phyloP scores from a whole-genome alignment of 2,797 vertebrate genomes.

The Botia kubotai region DNA sequence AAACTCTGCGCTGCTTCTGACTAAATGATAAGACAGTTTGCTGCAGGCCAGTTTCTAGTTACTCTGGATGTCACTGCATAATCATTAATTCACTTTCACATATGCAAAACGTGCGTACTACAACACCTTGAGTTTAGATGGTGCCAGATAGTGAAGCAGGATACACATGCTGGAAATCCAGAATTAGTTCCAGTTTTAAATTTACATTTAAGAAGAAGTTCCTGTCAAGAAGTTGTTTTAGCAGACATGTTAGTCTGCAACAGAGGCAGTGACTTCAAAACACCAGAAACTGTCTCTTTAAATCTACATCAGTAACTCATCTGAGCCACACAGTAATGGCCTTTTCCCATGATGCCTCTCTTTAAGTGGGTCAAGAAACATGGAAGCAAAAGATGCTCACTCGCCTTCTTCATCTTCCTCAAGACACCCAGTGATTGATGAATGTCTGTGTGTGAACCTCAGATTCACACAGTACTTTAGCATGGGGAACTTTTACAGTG shows the following conservation, averaged over 20 bases:
- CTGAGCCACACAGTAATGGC: conserved; percentile 28
- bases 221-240: not conserved
- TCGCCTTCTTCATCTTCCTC: not conserved
- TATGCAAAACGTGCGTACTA: too few relatives aligned
- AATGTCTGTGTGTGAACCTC: conserved; percentile 31
- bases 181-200: not conserved
- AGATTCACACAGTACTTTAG: not conserved
- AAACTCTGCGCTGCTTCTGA: too few relatives aligned
- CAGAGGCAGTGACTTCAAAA: not conserved
- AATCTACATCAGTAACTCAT: conserved; percentile 53
- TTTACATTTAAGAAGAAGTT: too few relatives aligned
- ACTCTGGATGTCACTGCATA: too few relatives aligned
- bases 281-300: conserved; percentile 57
- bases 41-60: too few relatives aligned
- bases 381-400: conserved; percentile 32
- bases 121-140: not conserved
- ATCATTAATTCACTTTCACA: too few relatives aligned
- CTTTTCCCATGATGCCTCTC: conserved; percentile 60
- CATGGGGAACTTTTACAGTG: too few relatives aligned
- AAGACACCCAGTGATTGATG: conserved; percentile 61
- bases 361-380: conserved; percentile 67
- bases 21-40: too few relatives aligned
- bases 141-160: not conserved
- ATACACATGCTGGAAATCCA: not conserved
- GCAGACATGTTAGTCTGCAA: not conserved